Conservation (phyloP, 2,888 invertebrate genomes). For the Pandemis heparana region DNA sequence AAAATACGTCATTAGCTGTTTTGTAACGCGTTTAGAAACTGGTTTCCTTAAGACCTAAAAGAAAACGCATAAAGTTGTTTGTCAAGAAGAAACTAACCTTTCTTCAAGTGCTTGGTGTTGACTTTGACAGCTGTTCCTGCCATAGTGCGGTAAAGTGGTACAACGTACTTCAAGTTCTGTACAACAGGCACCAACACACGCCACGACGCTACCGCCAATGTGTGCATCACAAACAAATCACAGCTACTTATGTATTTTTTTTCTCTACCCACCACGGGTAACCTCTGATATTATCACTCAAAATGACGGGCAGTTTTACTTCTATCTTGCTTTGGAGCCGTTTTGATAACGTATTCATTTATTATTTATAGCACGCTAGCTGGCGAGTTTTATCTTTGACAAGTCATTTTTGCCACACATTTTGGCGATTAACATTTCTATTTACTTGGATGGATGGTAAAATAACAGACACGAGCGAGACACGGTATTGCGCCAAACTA, state of each 20-base stretch:
- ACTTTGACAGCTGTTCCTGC: conserved; percentile 59
- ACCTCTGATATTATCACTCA: conserved; percentile 10
- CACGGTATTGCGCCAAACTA: not conserved
- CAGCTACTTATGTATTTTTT: not conserved
- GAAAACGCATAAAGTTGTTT: not conserved
- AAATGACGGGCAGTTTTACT: conserved; percentile 21
- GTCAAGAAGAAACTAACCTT: conserved; percentile 60
- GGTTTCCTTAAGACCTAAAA: not conserved
- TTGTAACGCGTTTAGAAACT: not conserved
- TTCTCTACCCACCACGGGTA: not conserved
- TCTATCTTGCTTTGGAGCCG: conserved; percentile 17
- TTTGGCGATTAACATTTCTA: not conserved
- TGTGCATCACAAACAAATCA: conserved; percentile 47
- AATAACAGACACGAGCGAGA: not conserved
- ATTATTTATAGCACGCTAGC: conserved; percentile 7
- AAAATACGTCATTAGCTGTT: not conserved
- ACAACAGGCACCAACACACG: conserved; percentile 56
- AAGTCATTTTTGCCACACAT: not conserved
- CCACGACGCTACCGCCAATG: conserved; percentile 54
- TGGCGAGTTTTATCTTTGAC: not conserved
- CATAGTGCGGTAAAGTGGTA: conserved; percentile 63
- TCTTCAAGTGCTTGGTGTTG: conserved; percentile 72
- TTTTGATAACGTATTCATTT: conserved; percentile 28
- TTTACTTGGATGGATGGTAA: not conserved
- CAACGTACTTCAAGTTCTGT: conserved; percentile 61